Base-by-base conservation (phyloP, 2,888 invertebrate genomes). In the Mallateleia sp. region DNA sequence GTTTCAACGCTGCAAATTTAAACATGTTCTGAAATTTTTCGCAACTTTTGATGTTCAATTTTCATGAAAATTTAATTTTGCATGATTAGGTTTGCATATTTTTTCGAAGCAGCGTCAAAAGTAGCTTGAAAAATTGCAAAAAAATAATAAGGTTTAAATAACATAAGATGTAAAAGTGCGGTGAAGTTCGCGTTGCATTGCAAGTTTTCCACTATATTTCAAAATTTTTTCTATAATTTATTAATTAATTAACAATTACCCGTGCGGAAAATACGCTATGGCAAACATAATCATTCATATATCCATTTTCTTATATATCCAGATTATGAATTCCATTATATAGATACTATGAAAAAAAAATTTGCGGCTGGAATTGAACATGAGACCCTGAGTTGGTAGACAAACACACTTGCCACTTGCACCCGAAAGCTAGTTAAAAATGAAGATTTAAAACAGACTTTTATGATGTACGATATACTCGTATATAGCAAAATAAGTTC, bases 81-180 rank as follows among this genome's bases (percentile, higher is more conserved):
- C 34, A 24, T 45, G 80, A 80, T 80, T 72, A 56, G 11, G 45
- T 80, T 80, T 80, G 80, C 72, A 72, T 80, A 80, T 80, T 80
- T 79, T 66, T 72, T 7, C 52, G 20, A 52, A 22, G 38, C 32
- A 28, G 34, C 71, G 38, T 45, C 25, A 64, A 71, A 66, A 80
- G 72, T 56, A 32, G 50, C 64, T 42, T 8, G 45, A 69, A 79
- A 79, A 79, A 67, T 47, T 50, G 20, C 58, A 45, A 54, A 32
- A 66, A 42, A 78, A 32, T 67, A 67, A 45, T 71, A 71, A 71
- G 20, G 45, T 42, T 80, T 71, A 32, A 60, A 69, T 79, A 69
- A 52, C 62, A 20, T 52, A 69, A 79, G 79, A 28, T 52, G 42
- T 50, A n/a, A 15, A n/a, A 75, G 42, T 18, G 28, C 47, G 32